Evolutionary conservation across 1,140 invertebrate species (phyloP), one percentile per base, ranked within the genome.

Genomic region (Drosophila sucinea): DNA sequence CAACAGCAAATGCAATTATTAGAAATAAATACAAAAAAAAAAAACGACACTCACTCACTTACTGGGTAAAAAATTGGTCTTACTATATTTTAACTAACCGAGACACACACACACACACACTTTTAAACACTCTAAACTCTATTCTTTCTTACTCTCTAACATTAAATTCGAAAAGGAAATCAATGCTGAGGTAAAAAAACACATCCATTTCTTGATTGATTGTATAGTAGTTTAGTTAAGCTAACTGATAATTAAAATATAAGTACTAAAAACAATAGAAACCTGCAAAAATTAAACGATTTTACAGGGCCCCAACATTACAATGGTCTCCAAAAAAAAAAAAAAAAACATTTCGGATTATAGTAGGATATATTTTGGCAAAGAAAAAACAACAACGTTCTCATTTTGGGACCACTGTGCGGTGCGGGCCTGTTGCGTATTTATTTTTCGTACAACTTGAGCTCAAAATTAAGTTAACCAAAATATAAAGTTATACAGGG

Each of bases 1-100:
- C 71, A 75, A 77, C 67, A 68, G 57, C 58, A 73, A 67, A 67
- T 86, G 82, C 67, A 86, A 86, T 69, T 86, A 79, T 30, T 86
- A 17, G 17, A 17, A 82, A 69, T 35, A 41, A 30, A 23, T 27
- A 51, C n/a, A 60, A 44, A 66, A 23, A 10, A 67, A 58, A 5
- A 17, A 23, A 66, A n/a, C 41, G 41, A 62, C 23, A 67, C 32
- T 60, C 30, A 62, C 29, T 23, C 25, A 30, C 41, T n/a, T 4
- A 41, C 27, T 27, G 23, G 44, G 23, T 51, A 11, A 11, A 8
- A 25, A 27, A 51, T 27, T 51, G 44, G 44, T 47, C 10, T 47
- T 47, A 47, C 7, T 35, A 35, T 33, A 35, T 11, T 11, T 38
- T 38, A 38, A 38, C 44, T 51, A 51, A 51, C 7, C 17, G 17